A percentile compares a stretch with the other conserved stretches of the same genome.
Evolutionary conservation across 1,140 invertebrate genomes (phyloP).

Genomic region (Macrostomum lignano): DNA sequence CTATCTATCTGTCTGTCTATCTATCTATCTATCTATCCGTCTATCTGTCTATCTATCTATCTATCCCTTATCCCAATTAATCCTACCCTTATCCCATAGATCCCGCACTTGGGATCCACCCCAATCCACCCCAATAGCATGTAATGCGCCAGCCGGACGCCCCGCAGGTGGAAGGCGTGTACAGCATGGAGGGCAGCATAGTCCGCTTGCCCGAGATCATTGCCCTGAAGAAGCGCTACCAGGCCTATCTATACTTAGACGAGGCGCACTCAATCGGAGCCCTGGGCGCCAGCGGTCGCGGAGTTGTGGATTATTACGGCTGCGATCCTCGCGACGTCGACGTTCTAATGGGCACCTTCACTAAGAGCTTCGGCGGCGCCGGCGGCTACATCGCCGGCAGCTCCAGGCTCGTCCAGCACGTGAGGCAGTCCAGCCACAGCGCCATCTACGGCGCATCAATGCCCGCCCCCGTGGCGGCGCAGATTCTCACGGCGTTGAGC

Average conservation of each 20-base stretch:
- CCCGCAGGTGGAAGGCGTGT: too few species aligned
- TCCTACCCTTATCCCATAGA: too few species aligned
- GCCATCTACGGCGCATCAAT: conserved; percentile 57
- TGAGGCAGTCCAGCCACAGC: conserved; percentile 52
- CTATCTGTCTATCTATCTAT: too few species aligned
- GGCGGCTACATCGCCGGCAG: conserved; percentile 81
- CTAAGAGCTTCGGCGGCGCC: conserved; percentile 72
- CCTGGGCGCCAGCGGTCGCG: conserved; percentile 53
- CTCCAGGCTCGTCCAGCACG: conserved; percentile 47
- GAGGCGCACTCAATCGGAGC: conserved; percentile 88
- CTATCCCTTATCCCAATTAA: too few species aligned
- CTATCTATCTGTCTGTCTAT: too few species aligned
- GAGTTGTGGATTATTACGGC: conserved; percentile 55
- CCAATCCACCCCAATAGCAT: too few species aligned
- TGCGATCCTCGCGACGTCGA: conserved; percentile 61
- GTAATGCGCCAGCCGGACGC: too few species aligned
- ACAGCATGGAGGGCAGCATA: conserved; percentile 86
- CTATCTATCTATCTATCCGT: too few species aligned
- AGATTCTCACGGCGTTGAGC: conserved; percentile 58
- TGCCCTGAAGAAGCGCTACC: conserved; percentile 66
- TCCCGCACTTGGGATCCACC: too few species aligned
- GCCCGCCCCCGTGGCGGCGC: conserved; percentile 58
- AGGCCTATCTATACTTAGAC: conserved; percentile 63
- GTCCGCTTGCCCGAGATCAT: conserved; percentile 60
- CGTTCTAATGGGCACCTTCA: conserved; percentile 83